Base-by-base conservation (phyloP, 1,140 invertebrate species). In the Bombus waltoni region DNA sequence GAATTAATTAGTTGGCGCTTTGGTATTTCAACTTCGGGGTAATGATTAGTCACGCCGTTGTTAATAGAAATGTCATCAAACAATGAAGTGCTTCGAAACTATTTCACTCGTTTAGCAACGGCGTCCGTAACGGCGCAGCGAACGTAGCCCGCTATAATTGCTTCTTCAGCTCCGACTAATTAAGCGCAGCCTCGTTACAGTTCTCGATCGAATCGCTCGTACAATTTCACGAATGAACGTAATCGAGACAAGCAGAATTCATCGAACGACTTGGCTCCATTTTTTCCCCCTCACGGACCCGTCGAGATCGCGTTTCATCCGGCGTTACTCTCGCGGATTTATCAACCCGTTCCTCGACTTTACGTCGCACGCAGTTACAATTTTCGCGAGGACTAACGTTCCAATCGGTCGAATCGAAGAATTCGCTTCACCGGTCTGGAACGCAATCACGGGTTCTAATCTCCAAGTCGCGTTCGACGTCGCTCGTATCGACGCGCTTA, bases 41-140 rank as follows among this genome's bases (percentile, higher is more conserved):
- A 28, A 65, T 25, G 42, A 65, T 42, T 42, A 28, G 38, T 62
- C 42, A 40, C 57, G 0, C 0, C 28, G n/a, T 77, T 42, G 38
- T 65, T 62, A 77, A 77, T 65, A 28, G 38, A 77, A 62, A 77
- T 32, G 38, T 25, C 57, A 42, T 62, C 15, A 28, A 38, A 42
- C 75, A n/a, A 77, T 65, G 11, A n/a, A 77, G 28, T 22, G n/a
- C 18, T 77, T 62, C 53, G 42, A 77, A 62, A 42, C 57, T 77
- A 77, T 77, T 77, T 77, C 75, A 22, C 38, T 62, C 75, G 65
- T 62, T 77, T 42, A 77, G 42, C 35, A 32, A 18, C 38, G 35
- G 6, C 25, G 53, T 13, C 1, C 3, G 35, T 18, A 57, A 57
- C 57, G 25, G 44, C 25, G 11, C 6, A 35, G 25, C 15, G 75